Evolutionary conservation across 1,140 invertebrate species (phyloP).

Genomic region (Hycleus cichorii): DNA sequence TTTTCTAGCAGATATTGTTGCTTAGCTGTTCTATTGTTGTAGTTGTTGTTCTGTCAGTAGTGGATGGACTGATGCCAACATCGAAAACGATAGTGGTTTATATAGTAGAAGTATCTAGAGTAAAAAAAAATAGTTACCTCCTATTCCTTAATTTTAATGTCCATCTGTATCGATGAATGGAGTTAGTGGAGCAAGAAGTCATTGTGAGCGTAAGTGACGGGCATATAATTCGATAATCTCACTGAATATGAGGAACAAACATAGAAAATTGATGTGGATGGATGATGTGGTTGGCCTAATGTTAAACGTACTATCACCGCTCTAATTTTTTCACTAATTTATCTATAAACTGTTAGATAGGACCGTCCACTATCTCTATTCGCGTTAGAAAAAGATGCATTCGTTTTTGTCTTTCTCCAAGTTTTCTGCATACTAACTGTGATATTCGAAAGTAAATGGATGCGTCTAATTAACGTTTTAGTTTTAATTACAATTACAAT

Average conservation of each 20-base stretch:
- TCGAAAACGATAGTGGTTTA: constrained; percentile 16
- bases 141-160: constrained; percentile 24
- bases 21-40: neutral
- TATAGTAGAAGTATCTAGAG: constrained; percentile 21
- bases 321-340: constrained; percentile 9
- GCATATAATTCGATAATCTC: constrained; percentile 20
- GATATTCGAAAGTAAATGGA: too few species aligned
- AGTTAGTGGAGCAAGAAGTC: constrained; percentile 33
- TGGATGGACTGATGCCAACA: constrained; percentile 18
- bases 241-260: constrained; percentile 15
- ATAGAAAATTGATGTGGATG: neutral
- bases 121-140: constrained; percentile 16
- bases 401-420: too few species aligned
- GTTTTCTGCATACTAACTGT: too few species aligned
- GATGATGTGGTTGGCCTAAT: neutral
- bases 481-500: too few species aligned
- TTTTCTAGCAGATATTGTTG: neutral
- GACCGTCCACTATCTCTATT: neutral
- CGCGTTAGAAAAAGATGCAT: neutral
- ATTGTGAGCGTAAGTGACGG: constrained; percentile 32
- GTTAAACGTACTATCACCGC: constrained; percentile 10
- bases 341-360: neutral
- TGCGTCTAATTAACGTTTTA: too few species aligned
- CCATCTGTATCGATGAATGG: constrained; percentile 22
- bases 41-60: too few species aligned